phyloP scores from a whole-genome alignment of 2,797 vertebrate genomes.

The Malurus leucopterus region DNA sequence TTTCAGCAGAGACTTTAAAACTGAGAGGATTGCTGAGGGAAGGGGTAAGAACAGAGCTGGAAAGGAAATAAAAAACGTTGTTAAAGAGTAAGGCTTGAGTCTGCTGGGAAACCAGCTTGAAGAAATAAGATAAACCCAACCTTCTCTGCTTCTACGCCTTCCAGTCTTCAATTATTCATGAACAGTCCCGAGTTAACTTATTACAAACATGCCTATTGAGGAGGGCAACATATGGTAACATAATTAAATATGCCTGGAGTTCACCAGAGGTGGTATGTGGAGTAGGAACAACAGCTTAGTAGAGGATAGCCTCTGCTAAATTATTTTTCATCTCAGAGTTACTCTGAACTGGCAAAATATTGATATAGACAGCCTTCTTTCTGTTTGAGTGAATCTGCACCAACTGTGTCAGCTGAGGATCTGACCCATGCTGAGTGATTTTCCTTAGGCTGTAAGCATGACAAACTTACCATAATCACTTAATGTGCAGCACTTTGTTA shows the following conservation, averaged over 20 bases:
- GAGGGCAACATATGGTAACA: constrained; percentile 4
- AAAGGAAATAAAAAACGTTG: neutral
- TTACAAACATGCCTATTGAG: neutral
- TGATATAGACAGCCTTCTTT: neutral
- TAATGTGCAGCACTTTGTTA: neutral
- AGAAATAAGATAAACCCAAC: neutral
- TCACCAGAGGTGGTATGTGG: neutral
- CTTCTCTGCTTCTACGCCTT: neutral
- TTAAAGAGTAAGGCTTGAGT: neutral
- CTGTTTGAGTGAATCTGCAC: neutral
- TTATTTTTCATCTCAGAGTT: neutral
- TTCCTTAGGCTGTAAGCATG: neutral
- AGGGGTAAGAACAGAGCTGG: neutral
- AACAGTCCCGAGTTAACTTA: neutral
- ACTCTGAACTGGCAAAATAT: constrained; percentile 4
- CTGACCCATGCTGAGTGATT: neutral
- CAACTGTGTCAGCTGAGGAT: neutral
- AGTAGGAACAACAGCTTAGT: neutral
- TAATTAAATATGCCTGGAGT: constrained; percentile 32
- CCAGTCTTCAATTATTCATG: constrained; percentile 14
- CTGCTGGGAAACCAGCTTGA: neutral
- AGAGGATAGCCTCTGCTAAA: neutral
- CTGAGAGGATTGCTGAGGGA: neutral
- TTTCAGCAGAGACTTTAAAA: neutral
- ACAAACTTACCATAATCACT: neutral